A percentile compares a stretch with the other conserved stretches of the same genome.
phyloP scores from a whole-genome alignment of 2,797 vertebrate species.

The Labeo calbasu region DNA sequence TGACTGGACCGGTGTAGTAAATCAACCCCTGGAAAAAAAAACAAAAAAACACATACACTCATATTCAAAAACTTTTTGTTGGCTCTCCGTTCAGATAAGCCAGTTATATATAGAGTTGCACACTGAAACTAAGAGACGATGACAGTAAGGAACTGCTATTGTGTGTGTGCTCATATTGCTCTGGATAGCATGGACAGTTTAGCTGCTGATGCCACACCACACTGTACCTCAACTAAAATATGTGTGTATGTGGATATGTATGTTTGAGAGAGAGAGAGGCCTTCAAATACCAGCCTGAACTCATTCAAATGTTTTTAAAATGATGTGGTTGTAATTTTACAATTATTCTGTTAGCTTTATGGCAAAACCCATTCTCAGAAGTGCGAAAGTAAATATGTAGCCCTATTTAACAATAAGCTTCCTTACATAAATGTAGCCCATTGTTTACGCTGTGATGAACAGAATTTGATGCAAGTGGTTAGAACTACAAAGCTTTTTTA shows the following conservation, averaged over 20 bases:
- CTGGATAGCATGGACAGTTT: constrained; percentile 36
- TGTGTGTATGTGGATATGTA: constrained; percentile 16
- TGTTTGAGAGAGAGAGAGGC: constrained; percentile 38
- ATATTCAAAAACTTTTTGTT: background rate
- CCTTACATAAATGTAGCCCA: constrained; percentile 29
- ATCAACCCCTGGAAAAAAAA: background rate
- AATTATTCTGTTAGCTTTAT: constrained; percentile 28
- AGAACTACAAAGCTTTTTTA: background rate
- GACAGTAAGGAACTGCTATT: constrained; percentile 5
- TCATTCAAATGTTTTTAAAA: constrained; percentile 30
- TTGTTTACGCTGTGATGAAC: constrained; percentile 16
- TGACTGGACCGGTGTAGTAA: constrained; percentile 13
- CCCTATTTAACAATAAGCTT: constrained; percentile 35
- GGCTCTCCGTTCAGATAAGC: constrained; percentile 20
- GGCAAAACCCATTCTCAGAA: constrained; percentile 4
- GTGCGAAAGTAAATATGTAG: constrained; percentile 29
- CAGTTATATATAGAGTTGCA: constrained; percentile 6
- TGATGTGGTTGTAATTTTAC: constrained; percentile 19
- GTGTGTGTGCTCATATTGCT: constrained; percentile 25
- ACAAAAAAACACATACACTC: background rate
- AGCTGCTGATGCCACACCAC: constrained; percentile 49
- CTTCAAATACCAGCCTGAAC: constrained; percentile 50
- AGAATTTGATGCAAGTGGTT: background rate
- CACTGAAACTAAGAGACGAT: constrained; percentile 2
- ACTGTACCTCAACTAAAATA: constrained; percentile 45